These are phyloP conservation scores for Sinelater perroti DNA, from an alignment of 2,888 invertebrate genomes.

Conservation along the genomic window DNA sequence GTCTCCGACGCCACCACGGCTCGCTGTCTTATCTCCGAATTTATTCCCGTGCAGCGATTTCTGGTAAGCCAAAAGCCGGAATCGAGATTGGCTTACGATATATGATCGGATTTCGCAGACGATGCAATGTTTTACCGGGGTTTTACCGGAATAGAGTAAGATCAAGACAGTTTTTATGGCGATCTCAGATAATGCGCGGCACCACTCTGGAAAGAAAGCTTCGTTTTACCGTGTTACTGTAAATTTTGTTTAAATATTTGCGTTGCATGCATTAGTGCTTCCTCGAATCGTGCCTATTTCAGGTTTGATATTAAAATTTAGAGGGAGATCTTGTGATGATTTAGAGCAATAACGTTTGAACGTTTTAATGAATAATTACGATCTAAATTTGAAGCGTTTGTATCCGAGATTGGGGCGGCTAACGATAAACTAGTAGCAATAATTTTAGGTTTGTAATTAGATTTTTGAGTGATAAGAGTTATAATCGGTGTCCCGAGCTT, in stretches of 20 bases:
- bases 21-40: slow-evolving; percentile 35
- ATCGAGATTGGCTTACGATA: slow-evolving; percentile 58
- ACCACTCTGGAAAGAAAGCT: slow-evolving; percentile 48
- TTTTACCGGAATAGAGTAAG: slow-evolving; percentile 55
- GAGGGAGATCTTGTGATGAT: no score
- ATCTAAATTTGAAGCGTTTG: slow-evolving; percentile 1
- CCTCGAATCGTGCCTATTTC: no score
- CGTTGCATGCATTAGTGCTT: slow-evolving; percentile 28
- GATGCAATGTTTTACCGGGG: slow-evolving; percentile 54
- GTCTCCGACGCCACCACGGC: slow-evolving; percentile 6
- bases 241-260: no score
- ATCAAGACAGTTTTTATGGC: slow-evolving; percentile 60
- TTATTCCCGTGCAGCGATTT: slow-evolving; percentile 56
- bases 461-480: slow-evolving; percentile 20
- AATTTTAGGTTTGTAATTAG: slow-evolving; percentile 28
- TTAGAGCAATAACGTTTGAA: no score
- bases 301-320: no score
- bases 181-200: slow-evolving; percentile 47
- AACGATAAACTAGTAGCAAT: slow-evolving; percentile 25
- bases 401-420: slow-evolving; percentile 19
- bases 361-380: slow-evolving; percentile 16
- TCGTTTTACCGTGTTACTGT: slow-evolving; percentile 43
- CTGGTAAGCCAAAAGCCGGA: slow-evolving; percentile 62
- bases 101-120: slow-evolving; percentile 58
- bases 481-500: slow-evolving; percentile 19